These are phyloP conservation scores for Chelonia mydas DNA, from an alignment of 2,797 vertebrate species.

Conservation along the genomic window DNA sequence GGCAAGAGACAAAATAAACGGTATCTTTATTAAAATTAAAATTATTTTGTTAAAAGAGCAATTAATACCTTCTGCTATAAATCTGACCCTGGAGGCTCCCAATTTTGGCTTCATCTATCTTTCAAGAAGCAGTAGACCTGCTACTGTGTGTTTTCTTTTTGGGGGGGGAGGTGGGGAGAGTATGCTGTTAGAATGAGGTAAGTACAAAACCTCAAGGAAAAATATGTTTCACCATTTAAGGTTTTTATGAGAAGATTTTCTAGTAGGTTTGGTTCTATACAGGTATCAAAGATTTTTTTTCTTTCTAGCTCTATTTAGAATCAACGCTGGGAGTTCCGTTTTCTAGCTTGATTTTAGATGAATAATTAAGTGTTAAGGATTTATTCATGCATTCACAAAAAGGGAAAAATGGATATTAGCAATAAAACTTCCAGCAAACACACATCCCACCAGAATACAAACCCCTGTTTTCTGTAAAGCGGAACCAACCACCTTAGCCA, in stretches of 20 bases:
- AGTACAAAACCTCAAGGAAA: background rate
- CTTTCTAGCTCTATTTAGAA: background rate
- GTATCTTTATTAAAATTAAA: slow-evolving; percentile 16
- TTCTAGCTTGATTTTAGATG: slow-evolving; percentile 22
- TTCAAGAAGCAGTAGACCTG: background rate
- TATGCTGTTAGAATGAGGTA: background rate
- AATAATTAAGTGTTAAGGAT: slow-evolving; percentile 27
- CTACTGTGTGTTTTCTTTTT: background rate
- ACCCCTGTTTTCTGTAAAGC: background rate
- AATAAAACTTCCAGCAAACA: background rate
- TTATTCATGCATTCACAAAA: slow-evolving; percentile 27
- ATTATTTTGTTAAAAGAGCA: background rate
- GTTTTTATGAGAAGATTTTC: background rate
- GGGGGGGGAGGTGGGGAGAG: accelerated
- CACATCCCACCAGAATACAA: background rate
- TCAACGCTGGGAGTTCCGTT: background rate
- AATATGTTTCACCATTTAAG: background rate
- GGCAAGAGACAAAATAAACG: background rate
- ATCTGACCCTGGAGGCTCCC: background rate
- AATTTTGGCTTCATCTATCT: background rate
- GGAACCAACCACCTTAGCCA: background rate
- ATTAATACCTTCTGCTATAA: background rate
- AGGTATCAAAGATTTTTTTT: background rate
- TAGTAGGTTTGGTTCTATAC: background rate
- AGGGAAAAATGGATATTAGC: background rate